Percentiles rank a stretch among this genome's conserved stretches.
Conservation (phyloP, 2,797 vertebrate genomes). For the Schizopygopsis malacanthus region DNA sequence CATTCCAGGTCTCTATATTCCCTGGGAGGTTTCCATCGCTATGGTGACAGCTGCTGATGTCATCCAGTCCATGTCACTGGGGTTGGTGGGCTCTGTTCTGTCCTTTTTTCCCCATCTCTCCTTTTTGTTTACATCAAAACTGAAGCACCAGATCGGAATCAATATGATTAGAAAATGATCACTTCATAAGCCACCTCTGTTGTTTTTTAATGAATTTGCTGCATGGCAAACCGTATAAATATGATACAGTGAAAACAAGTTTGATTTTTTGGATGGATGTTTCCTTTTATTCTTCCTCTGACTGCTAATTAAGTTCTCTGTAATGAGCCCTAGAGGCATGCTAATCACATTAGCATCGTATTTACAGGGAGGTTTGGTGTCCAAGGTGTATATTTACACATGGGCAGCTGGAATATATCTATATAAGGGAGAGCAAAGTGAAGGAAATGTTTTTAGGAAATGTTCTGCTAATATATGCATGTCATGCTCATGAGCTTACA, state of each 20-base stretch:
- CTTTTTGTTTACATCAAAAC: background rate
- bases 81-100: conserved; percentile 46
- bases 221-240: conserved; percentile 43
- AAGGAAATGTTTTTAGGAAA: conserved; percentile 67
- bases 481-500: conserved; percentile 67
- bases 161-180: conserved; percentile 5
- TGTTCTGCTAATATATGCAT: conserved; percentile 62
- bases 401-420: conserved; percentile 62
- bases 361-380: conserved; percentile 44
- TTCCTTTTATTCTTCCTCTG: conserved; percentile 36
- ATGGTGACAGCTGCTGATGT: conserved; percentile 67
- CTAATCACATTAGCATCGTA: conserved; percentile 64
- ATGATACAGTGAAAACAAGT: conserved; percentile 28
- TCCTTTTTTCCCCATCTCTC: background rate
- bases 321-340: conserved; percentile 60
- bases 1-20: conserved; percentile 48
- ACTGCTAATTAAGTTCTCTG: conserved; percentile 58
- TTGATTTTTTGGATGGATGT: conserved; percentile 26
- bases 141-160: background rate
- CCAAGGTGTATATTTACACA: conserved; percentile 54
- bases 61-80: conserved; percentile 51
- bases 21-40: conserved; percentile 63
- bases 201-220: conserved; percentile 23
- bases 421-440: conserved; percentile 66
- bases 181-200: conserved; percentile 27